Base-by-base conservation (phyloP, 2,797 vertebrate species). In the Vireo griseus region DNA sequence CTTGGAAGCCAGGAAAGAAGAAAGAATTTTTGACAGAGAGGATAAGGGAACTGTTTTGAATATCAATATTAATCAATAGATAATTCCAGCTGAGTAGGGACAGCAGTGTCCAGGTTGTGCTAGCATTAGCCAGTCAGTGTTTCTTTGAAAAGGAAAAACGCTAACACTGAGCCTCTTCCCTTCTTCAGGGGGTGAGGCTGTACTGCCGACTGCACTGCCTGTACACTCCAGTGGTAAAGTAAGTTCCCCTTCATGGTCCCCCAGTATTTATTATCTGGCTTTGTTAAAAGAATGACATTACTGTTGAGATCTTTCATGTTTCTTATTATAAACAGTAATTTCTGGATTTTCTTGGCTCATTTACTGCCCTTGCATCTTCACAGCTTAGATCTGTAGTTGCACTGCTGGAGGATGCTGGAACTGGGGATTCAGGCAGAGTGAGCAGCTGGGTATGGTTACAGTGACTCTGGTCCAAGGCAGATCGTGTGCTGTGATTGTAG, bases 131-230 rank as follows among this genome's bases (percentile, higher is more conserved):
- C 92, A 35, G n/a, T 65, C 48, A 50, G 6, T 62, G 45, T 71
- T 73, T 68, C 37, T 72, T 82, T 66, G 39, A 45, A 76, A 50
- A 79, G 28, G 37, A 51, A 63, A 71, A 85, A 63, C 90, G 79
- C n/a, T 94, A 72, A 90, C 48, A 13, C 21, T 14, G 2, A 59
- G 31, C 44, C 54, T 94, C 79, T 94, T 90, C 82, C 73, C 51
- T 89, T 92, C 96, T 92, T 51, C 95, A 99, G 99, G 99, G 99
- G 47, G 99, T 99, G 95, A 98, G 99, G 93, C 98, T 99, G 50
- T 99, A 99, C 97, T 99, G 99, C 97, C 98, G 99, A 58, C 98
- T 99, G 14, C 99, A 99, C 97, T 99, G 99, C 98, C 98, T 99
- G 40, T 98, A 99, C 88, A 98, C 96, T 55, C 99, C 99, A 13